Conservation (phyloP, 2,888 invertebrate species). For the Temnothorax unifasciatus region DNA sequence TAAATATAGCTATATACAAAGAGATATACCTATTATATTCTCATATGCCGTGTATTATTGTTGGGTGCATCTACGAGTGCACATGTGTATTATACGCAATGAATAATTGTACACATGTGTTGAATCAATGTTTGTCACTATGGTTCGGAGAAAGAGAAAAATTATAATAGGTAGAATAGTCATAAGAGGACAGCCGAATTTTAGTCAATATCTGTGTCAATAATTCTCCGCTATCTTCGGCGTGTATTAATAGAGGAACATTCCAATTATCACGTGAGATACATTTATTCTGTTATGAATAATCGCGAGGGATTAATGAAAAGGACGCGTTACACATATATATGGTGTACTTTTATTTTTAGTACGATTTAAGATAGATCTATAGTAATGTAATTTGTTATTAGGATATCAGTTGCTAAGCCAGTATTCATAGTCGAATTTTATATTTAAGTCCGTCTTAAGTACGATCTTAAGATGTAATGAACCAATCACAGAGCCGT, state of each 20-base stretch:
- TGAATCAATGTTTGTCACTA: slow-evolving; percentile 17
- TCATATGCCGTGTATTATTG: slow-evolving; percentile 44
- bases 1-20: slow-evolving; percentile 40
- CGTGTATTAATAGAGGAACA: background rate
- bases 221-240: slow-evolving; percentile 13
- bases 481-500: too few species aligned
- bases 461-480: too few species aligned
- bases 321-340: background rate
- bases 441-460: too few species aligned
- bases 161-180: slow-evolving; percentile 4
- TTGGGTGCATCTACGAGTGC: slow-evolving; percentile 34
- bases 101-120: slow-evolving; percentile 22
- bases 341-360: slow-evolving; percentile 21
- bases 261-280: slow-evolving; percentile 24
- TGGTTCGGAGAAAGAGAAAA: background rate
- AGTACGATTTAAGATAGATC: slow-evolving; percentile 32
- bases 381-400: slow-evolving; percentile 39
- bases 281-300: slow-evolving; percentile 31
- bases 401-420: background rate
- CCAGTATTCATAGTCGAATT: too few species aligned
- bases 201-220: slow-evolving; percentile 39
- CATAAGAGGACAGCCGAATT: slow-evolving; percentile 1
- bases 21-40: slow-evolving; percentile 49
- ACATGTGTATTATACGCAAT: slow-evolving; percentile 41
- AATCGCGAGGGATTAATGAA: slow-evolving; percentile 7